phyloP scores from a whole-genome alignment of 2,888 invertebrate species.

The Cephalotes varians region DNA sequence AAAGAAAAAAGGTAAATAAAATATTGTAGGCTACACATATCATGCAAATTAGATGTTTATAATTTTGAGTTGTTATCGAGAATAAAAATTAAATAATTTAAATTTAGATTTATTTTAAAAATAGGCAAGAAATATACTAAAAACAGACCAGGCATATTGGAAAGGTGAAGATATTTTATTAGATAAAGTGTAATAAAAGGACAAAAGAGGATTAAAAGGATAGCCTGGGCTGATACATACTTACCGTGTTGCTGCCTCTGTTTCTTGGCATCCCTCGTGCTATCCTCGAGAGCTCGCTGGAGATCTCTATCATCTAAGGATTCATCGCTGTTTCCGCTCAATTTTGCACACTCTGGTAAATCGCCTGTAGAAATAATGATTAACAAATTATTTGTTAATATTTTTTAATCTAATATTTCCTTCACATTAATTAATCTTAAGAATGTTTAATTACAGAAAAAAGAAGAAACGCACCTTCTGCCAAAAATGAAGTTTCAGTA shows the following conservation, averaged over 20 bases:
- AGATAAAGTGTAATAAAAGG: constrained; percentile 3
- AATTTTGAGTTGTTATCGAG: background rate
- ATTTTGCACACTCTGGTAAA: constrained; percentile 93
- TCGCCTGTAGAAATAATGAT: constrained; percentile 83
- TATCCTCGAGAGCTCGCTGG: constrained; percentile 91
- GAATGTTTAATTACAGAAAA: no score
- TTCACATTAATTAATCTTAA: background rate
- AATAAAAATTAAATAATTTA: background rate
- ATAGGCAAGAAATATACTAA: constrained; percentile 1
- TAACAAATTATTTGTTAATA: background rate
- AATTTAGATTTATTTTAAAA: background rate
- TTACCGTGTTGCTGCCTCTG: constrained; percentile 80
- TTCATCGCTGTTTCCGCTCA: constrained; percentile 90
- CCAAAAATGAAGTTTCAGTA: constrained; percentile 95
- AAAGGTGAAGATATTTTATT: background rate
- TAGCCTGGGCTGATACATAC: constrained; percentile 74
- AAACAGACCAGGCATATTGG: background rate
- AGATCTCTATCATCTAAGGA: constrained; percentile 91
- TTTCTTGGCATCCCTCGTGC: constrained; percentile 86
- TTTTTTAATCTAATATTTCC: background rate
- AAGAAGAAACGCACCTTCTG: constrained; percentile 88
- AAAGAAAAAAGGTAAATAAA: background rate
- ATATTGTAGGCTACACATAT: background rate
- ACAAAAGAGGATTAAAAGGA: constrained; percentile 60
- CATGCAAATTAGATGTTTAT: background rate